Evolutionary conservation across 1,140 invertebrate species (phyloP).

Genomic region (Dreissena polymorpha): DNA sequence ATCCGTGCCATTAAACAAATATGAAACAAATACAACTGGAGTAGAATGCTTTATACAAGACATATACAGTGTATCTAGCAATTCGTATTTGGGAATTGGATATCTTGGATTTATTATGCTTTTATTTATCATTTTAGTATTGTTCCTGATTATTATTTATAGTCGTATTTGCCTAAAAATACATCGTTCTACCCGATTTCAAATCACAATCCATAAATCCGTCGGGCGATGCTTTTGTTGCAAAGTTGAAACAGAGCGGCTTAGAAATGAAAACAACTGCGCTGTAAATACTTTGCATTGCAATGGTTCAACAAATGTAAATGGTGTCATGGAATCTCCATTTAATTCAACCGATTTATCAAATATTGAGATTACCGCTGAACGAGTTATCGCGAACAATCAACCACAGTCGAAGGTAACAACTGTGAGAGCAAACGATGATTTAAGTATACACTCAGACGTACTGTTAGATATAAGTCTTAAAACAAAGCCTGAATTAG

Average conservation of each 20-base stretch:
- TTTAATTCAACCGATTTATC: neutral
- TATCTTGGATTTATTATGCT: neutral
- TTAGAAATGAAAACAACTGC: no score
- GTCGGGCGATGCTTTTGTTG: neutral
- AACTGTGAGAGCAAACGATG: neutral
- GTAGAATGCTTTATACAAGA: constrained; percentile 50
- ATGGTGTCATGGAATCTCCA: neutral
- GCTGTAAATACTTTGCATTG: no score
- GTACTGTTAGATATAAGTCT: neutral
- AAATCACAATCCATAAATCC: neutral
- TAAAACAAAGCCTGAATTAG: no score
- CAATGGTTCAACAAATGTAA: neutral
- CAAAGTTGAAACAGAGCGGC: neutral
- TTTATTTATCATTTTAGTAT: neutral
- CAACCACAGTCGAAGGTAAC: neutral
- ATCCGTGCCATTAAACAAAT: neutral
- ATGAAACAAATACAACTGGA: neutral
- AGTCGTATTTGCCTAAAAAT: neutral
- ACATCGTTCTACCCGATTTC: neutral
- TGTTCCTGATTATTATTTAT: neutral
- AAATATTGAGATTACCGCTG: neutral
- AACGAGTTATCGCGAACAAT: neutral
- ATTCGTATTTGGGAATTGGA: neutral
- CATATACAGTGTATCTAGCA: neutral
- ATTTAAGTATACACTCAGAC: neutral